These are phyloP conservation scores for Micrasema minimum DNA, from an alignment of 1,140 invertebrate genomes.

Conservation along the genomic window DNA sequence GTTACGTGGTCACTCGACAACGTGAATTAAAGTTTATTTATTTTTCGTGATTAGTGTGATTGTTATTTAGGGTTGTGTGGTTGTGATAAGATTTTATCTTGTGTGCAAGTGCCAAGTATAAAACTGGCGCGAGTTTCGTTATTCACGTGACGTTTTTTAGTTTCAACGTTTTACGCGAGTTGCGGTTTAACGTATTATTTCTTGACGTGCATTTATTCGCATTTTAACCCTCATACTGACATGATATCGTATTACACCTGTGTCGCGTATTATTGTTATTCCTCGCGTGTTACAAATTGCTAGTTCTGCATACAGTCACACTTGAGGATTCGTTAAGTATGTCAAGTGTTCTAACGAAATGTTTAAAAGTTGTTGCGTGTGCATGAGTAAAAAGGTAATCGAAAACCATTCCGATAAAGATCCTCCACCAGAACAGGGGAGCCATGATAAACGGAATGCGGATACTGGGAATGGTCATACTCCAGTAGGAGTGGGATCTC, in stretches of 20 bases:
- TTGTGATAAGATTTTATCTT: constrained; percentile 4
- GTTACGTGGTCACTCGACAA: too few species aligned
- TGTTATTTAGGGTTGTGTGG: background rate
- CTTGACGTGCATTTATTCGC: background rate
- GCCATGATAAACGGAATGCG: constrained; percentile 5
- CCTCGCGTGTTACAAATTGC: background rate
- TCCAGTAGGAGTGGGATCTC: background rate
- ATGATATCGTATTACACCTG: too few species aligned
- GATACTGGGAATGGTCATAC: constrained; percentile 1
- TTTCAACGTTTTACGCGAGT: background rate
- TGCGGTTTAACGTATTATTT: constrained; percentile 1
- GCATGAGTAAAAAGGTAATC: constrained; percentile 63
- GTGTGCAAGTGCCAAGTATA: constrained; percentile 9
- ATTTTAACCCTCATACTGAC: background rate
- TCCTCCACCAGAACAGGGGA: constrained; percentile 24
- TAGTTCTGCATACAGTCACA: background rate
- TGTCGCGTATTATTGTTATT: constrained; percentile 1
- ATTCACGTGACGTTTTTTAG: constrained; percentile 25
- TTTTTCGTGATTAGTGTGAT: too few species aligned
- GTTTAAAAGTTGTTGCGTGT: constrained; percentile 67
- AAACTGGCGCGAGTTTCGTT: constrained; percentile 24
- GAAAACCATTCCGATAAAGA: constrained; percentile 62
- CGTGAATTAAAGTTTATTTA: too few species aligned
- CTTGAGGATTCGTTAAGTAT: constrained; percentile 12
- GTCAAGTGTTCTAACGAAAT: constrained; percentile 55